Percentiles rank a stretch among this genome's conserved stretches.
These are phyloP conservation scores for Pemphredon lugubris DNA, from an alignment of 2,888 invertebrate genomes.

Conservation along the genomic window DNA sequence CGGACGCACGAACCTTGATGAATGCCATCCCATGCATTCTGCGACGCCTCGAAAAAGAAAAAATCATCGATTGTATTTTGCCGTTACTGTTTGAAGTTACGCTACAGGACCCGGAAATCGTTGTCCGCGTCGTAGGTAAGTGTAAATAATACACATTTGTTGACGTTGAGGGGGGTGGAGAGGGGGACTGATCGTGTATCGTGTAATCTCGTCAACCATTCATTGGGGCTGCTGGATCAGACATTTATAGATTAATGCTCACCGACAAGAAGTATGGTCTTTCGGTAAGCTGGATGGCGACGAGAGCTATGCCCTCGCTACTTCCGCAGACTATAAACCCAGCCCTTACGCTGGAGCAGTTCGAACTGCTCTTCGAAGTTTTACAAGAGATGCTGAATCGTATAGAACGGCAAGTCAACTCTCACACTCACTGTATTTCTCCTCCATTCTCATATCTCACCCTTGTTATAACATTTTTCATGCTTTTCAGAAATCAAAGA, in stretches of 20 bases:
- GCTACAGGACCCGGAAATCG: conserved; percentile 93
- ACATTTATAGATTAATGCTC: conserved; percentile 95
- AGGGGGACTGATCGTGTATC: no score
- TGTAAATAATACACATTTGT: no score
- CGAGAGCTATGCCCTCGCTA: conserved; percentile 94
- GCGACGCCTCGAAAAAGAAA: conserved; percentile 91
- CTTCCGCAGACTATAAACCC: conserved; percentile 97
- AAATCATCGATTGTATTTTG: conserved; percentile 94
- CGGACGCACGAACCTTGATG: conserved; percentile 90
- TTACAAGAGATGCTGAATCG: conserved; percentile 96
- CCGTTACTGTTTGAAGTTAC: conserved; percentile 93
- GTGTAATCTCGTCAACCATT: no score
- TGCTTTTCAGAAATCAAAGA: conserved; percentile 86
- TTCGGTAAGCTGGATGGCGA: conserved; percentile 95
- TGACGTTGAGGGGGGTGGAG: background rate
- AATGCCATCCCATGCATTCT: conserved; percentile 91
- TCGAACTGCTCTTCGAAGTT: conserved; percentile 89
- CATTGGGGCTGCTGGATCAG: conserved; percentile 81
- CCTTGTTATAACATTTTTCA: no score
- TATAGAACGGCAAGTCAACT: conserved; percentile 85
- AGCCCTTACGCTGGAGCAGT: conserved; percentile 90
- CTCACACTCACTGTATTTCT: no score
- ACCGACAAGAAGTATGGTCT: conserved; percentile 95
- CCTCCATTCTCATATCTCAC: no score
- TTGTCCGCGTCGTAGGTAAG: conserved; percentile 96